These are phyloP conservation scores for Apodemus sylvaticus DNA, from an alignment of 2,113 vertebrate species.

Conservation along the genomic window DNA sequence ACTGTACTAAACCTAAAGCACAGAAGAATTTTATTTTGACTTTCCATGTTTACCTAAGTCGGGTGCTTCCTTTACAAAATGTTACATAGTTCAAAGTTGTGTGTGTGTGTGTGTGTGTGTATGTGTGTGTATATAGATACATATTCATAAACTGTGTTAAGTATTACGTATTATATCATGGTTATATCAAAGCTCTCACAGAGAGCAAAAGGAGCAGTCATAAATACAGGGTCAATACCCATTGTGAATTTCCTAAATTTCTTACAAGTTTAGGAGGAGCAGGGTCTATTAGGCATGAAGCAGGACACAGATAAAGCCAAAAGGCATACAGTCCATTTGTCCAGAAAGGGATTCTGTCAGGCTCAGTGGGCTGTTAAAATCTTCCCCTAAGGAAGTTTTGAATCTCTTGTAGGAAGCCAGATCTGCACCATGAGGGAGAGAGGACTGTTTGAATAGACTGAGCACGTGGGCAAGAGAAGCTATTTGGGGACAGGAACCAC, in stretches of 20 bases:
- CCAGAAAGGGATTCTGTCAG: background rate
- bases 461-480: background rate
- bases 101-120: background rate
- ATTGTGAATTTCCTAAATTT: background rate
- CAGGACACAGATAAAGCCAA: background rate
- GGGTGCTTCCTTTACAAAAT: conserved; percentile 37
- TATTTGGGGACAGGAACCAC: background rate
- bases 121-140: background rate
- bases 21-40: conserved; percentile 4
- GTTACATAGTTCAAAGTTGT: background rate
- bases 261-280: background rate
- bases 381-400: background rate
- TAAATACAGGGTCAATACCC: background rate
- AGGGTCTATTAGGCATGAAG: background rate
- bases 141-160: background rate
- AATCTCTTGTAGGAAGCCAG: background rate
- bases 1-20: conserved; percentile 47
- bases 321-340: background rate
- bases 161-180: background rate
- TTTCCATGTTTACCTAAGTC: background rate
- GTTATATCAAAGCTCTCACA: background rate
- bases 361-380: background rate
- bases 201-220: background rate
- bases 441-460: background rate
- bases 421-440: background rate